phyloP scores from a whole-genome alignment of 2,797 vertebrate species.

The Alexandromys oeconomus region DNA sequence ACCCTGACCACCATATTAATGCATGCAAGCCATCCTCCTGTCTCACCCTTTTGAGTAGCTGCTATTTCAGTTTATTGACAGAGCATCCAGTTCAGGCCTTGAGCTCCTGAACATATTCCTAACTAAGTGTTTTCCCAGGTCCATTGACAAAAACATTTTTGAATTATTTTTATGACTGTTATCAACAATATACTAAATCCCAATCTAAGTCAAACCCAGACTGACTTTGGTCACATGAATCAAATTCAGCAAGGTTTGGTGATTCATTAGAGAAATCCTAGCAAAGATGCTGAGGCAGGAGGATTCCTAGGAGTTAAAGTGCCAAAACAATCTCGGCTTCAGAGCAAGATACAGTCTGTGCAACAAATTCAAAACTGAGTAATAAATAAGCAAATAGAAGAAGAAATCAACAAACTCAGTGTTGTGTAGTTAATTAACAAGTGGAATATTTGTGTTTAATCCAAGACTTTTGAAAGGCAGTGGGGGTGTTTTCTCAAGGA shows the following conservation, averaged over 20 bases:
- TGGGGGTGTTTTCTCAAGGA: accelerated
- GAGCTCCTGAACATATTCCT: neutral
- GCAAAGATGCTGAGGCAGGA: neutral
- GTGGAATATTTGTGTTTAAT: neutral
- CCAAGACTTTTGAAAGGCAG: neutral
- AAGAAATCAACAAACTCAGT: neutral
- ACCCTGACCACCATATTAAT: neutral
- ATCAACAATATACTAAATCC: neutral
- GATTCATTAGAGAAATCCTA: too few species aligned
- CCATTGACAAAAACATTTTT: neutral
- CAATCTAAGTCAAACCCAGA: neutral
- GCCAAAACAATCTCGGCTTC: neutral
- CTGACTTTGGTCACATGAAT: neutral
- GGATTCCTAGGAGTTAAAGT: neutral
- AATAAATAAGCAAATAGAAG: neutral
- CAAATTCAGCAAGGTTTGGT: neutral
- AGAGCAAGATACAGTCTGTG: neutral
- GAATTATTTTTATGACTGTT: neutral
- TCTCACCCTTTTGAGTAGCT: neutral
- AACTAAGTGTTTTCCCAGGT: neutral
- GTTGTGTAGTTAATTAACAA: neutral
- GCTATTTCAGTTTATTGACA: neutral
- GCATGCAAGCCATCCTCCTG: neutral
- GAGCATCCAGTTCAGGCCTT: neutral
- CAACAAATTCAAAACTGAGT: neutral